Percentiles rank a stretch among this genome's conserved stretches.
Evolutionary conservation across 2,888 invertebrate species (phyloP).

Genomic region (Julus scanicus): DNA sequence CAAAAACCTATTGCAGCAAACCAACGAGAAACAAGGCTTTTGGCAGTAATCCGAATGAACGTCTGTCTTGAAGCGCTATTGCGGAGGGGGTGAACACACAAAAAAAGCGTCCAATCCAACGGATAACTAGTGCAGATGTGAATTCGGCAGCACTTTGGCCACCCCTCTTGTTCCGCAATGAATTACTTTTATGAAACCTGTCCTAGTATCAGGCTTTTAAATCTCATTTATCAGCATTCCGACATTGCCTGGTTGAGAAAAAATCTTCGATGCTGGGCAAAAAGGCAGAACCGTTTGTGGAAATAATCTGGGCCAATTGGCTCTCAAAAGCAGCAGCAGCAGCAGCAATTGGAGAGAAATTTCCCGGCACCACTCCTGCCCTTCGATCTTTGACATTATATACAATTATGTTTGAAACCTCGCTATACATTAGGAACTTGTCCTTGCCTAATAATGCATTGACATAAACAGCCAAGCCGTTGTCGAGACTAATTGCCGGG

Average conservation of each 20-base stretch:
- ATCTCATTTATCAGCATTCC: background rate
- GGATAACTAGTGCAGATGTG: background rate
- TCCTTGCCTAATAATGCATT: too few species aligned
- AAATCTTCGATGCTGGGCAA: background rate
- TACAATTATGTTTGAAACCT: background rate
- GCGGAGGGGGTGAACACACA: too few species aligned
- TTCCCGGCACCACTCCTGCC: background rate
- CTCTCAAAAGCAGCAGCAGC: background rate
- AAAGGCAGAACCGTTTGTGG: too few species aligned
- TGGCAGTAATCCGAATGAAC: too few species aligned
- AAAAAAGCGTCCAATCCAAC: background rate
- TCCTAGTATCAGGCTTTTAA: background rate
- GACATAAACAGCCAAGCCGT: background rate
- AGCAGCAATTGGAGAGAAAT: background rate
- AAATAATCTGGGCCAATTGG: background rate
- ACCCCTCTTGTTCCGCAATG: background rate
- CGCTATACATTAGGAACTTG: background rate
- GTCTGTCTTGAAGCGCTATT: too few species aligned
- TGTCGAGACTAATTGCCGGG: background rate
- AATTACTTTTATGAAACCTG: background rate
- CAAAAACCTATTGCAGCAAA: background rate
- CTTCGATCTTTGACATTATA: background rate
- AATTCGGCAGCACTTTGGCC: background rate
- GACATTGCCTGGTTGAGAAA: background rate
- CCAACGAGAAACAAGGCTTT: background rate